A percentile compares a stretch with the other conserved stretches of the same genome.
Evolutionary conservation across 1,140 invertebrate species (phyloP).

Genomic region (Drosophila biarmipes): DNA sequence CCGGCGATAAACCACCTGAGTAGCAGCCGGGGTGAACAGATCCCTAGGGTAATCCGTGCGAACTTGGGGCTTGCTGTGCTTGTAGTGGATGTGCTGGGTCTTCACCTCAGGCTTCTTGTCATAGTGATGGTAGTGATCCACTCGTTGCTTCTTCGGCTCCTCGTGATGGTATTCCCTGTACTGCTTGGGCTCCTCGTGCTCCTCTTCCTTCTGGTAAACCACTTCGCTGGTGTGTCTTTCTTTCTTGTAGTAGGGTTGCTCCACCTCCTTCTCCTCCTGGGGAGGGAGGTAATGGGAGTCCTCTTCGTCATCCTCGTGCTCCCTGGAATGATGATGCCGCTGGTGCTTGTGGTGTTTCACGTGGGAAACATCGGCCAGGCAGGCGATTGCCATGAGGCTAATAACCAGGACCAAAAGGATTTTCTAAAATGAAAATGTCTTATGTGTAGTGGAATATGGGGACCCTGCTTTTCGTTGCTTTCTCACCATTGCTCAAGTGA

Average conservation of each 20-base stretch:
- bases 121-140: slow-evolving; percentile 73
- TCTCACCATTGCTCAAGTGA: slow-evolving; percentile 41
- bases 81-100: slow-evolving; percentile 69
- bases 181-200: slow-evolving; percentile 39
- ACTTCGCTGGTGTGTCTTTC: slow-evolving; percentile 72
- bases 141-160: slow-evolving; percentile 56
- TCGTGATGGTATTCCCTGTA: slow-evolving; percentile 36
- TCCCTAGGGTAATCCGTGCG: slow-evolving; percentile 43
- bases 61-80: slow-evolving; percentile 36
- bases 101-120: slow-evolving; percentile 70
- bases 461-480: background rate
- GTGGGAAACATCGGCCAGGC: slow-evolving; percentile 55
- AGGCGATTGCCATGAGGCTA: slow-evolving; percentile 35
- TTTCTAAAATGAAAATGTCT: slow-evolving; percentile 26
- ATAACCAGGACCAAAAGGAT: slow-evolving; percentile 37
- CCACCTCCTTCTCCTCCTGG: slow-evolving; percentile 14
- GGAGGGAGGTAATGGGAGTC: slow-evolving; percentile 64
- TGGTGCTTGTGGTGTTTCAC: slow-evolving; percentile 63
- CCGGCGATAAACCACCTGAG: slow-evolving; percentile 51
- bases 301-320: slow-evolving; percentile 49
- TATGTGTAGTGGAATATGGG: too few relatives aligned
- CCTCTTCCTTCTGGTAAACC: slow-evolving; percentile 61
- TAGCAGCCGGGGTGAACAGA: slow-evolving; percentile 53
- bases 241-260: slow-evolving; percentile 59
- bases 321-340: slow-evolving; percentile 35